phyloP scores from a whole-genome alignment of 2,888 invertebrate species.

The Rhopalosiphum nymphaeae region DNA sequence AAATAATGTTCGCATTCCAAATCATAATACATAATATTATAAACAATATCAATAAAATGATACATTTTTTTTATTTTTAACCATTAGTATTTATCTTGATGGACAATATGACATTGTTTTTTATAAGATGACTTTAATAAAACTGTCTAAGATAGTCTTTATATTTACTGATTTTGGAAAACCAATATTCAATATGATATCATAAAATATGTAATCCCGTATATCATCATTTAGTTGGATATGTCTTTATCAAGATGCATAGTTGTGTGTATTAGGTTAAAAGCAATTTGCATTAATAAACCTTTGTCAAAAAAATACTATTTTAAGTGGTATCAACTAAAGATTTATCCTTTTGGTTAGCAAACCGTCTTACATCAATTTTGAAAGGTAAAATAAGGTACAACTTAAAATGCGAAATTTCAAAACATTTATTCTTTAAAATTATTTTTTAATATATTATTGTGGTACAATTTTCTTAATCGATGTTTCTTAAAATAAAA shows the following conservation, averaged over 20 bases:
- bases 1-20: background rate
- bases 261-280: background rate
- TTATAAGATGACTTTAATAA: background rate
- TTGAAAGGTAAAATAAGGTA: background rate
- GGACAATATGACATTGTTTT: background rate
- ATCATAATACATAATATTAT: background rate
- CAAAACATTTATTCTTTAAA: background rate
- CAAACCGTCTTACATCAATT: background rate
- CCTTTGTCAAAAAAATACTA: background rate
- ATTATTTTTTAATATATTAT: background rate
- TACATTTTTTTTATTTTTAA: background rate
- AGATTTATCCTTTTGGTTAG: background rate
- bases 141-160: background rate
- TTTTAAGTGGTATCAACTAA: background rate
- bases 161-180: background rate
- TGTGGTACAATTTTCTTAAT: background rate
- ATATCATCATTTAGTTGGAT: background rate
- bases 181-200: background rate
- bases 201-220: background rate
- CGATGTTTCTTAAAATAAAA: background rate
- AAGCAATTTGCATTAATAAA: background rate
- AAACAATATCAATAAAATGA: background rate
- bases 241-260: background rate
- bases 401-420: background rate
- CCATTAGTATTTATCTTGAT: background rate